Evolutionary conservation across 2,113 vertebrate species (phyloP).

Genomic region (Phalacrocorax aristotelis): DNA sequence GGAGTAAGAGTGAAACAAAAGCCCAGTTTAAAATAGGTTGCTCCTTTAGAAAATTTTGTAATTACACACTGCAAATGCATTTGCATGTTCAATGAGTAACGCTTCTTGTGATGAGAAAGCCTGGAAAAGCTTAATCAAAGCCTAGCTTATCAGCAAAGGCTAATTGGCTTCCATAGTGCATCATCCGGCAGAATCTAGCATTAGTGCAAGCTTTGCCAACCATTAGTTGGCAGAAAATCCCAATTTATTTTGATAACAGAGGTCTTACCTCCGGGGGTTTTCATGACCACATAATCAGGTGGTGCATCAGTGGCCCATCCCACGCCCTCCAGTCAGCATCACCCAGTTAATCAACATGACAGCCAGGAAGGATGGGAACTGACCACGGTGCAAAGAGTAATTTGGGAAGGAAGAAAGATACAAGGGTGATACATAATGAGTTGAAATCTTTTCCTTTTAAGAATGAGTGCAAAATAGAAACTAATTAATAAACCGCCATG

Average conservation of each 20-base stretch:
- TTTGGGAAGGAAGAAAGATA: constrained; percentile 16
- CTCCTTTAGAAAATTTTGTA: constrained; percentile 32
- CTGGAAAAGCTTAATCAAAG: constrained; percentile 57
- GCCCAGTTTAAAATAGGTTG: constrained; percentile 7
- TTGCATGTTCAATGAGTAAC: constrained; percentile 47
- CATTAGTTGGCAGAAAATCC: constrained; percentile 75
- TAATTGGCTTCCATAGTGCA: constrained; percentile 50
- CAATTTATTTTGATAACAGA: constrained; percentile 75
- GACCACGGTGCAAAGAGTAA: background rate
- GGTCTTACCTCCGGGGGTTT: constrained; percentile 62
- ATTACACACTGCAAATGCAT: constrained; percentile 57
- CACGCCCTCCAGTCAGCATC: constrained; percentile 62
- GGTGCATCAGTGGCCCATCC: constrained; percentile 54
- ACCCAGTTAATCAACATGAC: constrained; percentile 57
- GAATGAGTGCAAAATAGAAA: background rate
- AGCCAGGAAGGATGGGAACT: constrained; percentile 3
- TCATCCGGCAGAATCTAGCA: constrained; percentile 45
- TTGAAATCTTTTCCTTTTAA: background rate
- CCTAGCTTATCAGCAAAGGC: constrained; percentile 53
- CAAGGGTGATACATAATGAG: background rate
- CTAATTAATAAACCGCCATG: constrained; percentile 43
- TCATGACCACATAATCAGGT: constrained; percentile 75
- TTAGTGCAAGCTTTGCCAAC: constrained; percentile 68
- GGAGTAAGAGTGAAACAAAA: constrained; percentile 20
- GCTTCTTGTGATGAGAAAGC: constrained; percentile 5